These are phyloP conservation scores for Aleadryas rufinucha DNA, from an alignment of 2,113 vertebrate genomes.

Conservation along the genomic window DNA sequence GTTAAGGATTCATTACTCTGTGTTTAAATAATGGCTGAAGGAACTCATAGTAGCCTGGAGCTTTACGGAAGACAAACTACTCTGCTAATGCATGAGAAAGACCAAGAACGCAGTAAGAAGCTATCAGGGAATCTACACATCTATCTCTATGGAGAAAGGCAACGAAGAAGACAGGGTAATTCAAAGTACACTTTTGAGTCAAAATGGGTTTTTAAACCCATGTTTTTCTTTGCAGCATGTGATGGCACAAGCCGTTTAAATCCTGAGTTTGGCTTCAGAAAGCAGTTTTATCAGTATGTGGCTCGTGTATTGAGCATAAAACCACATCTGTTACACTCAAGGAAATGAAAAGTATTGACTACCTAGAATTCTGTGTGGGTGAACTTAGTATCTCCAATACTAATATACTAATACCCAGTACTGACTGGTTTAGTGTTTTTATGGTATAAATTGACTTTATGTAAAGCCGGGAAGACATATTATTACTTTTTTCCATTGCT, in stretches of 20 bases:
- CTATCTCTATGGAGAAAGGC: not conserved
- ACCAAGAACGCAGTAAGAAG: not conserved
- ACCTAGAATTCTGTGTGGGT: not conserved
- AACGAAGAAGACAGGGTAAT: not conserved
- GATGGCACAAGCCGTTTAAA: not conserved
- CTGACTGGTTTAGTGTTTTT: not conserved
- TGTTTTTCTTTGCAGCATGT: not conserved
- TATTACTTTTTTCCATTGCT: not conserved
- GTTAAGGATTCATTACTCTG: not conserved
- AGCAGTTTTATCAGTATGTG: not conserved
- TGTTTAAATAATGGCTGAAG: not conserved
- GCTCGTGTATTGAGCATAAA: not conserved
- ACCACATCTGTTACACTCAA: not conserved
- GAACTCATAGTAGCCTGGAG: not conserved
- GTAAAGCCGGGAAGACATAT: not conserved
- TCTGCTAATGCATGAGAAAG: not conserved
- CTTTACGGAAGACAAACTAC: not conserved
- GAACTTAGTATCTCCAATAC: not conserved
- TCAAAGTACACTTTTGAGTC: not conserved
- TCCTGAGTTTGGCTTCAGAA: not conserved
- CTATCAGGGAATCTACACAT: not conserved
- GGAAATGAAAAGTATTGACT: not conserved
- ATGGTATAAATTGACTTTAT: not conserved
- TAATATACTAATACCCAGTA: not conserved
- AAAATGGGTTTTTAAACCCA: not conserved